A percentile compares a stretch with the other conserved stretches of the same genome.
Conservation (phyloP, 2,797 vertebrate genomes). For the Lagorchestes hirsutus region DNA sequence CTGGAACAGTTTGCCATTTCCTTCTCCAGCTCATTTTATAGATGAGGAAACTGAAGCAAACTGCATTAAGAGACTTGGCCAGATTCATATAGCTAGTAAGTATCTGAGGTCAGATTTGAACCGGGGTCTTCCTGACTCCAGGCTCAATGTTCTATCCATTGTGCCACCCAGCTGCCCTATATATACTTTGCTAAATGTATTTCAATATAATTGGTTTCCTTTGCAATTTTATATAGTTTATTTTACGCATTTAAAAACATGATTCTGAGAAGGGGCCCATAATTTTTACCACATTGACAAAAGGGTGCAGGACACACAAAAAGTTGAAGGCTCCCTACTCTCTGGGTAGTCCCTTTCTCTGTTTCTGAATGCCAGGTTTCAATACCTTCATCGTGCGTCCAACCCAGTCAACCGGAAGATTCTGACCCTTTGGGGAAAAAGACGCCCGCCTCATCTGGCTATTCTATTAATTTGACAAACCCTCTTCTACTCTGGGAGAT, state of each 20-base stretch:
- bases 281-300: neutral
- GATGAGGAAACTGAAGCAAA: neutral
- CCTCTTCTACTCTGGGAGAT: neutral
- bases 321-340: neutral
- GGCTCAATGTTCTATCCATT: neutral
- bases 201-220: neutral
- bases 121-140: neutral
- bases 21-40: neutral
- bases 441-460: neutral
- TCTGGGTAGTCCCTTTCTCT: neutral
- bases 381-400: neutral
- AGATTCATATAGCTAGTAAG: neutral
- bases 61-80: neutral
- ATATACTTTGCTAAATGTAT: neutral
- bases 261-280: neutral
- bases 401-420: neutral
- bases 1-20: neutral
- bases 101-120: neutral
- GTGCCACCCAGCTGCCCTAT: neutral
- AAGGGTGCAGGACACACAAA: neutral
- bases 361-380: neutral
- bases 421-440: neutral
- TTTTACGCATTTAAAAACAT: neutral
- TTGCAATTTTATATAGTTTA: neutral
- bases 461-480: neutral